A percentile compares a stretch with the other conserved stretches of the same genome.
Evolutionary conservation across 1,140 invertebrate species (phyloP).

Genomic region (Bombus consobrinus): DNA sequence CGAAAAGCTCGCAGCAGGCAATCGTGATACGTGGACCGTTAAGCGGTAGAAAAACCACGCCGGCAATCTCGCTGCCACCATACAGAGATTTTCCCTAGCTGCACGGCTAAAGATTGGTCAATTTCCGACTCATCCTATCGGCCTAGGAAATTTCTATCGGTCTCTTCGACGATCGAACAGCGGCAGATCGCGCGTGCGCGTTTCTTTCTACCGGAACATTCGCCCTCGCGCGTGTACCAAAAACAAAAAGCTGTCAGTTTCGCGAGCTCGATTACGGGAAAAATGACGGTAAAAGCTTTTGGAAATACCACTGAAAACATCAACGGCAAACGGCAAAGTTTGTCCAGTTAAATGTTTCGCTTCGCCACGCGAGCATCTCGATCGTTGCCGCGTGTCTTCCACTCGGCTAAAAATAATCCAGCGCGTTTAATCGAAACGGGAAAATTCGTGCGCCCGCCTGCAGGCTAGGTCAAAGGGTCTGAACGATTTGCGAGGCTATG

Average conservation of each 20-base stretch:
- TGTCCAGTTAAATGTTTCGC: neutral
- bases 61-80: conserved; percentile 5
- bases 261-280: too few species aligned
- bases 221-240: too few species aligned
- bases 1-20: conserved; percentile 14
- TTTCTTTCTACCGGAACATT: neutral
- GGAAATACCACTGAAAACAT: too few species aligned
- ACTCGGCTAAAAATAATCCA: conserved; percentile 37
- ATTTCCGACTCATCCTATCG: conserved; percentile 41
- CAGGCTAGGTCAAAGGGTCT: conserved; percentile 35
- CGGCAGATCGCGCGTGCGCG: too few species aligned
- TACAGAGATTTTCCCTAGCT: conserved; percentile 22
- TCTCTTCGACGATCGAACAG: neutral
- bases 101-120: conserved; percentile 43
- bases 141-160: conserved; percentile 16
- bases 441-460: conserved; percentile 8
- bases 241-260: too few species aligned
- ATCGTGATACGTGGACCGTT: conserved; percentile 26
- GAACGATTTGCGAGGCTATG: conserved; percentile 23
- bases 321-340: too few species aligned
- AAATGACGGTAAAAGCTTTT: too few species aligned
- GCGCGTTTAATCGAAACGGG: conserved; percentile 47
- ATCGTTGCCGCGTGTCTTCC: conserved; percentile 26
- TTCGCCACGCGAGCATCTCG: neutral
- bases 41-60: conserved; percentile 35